Conservation (phyloP, 1,140 invertebrate genomes). For the Capitella teleta region DNA sequence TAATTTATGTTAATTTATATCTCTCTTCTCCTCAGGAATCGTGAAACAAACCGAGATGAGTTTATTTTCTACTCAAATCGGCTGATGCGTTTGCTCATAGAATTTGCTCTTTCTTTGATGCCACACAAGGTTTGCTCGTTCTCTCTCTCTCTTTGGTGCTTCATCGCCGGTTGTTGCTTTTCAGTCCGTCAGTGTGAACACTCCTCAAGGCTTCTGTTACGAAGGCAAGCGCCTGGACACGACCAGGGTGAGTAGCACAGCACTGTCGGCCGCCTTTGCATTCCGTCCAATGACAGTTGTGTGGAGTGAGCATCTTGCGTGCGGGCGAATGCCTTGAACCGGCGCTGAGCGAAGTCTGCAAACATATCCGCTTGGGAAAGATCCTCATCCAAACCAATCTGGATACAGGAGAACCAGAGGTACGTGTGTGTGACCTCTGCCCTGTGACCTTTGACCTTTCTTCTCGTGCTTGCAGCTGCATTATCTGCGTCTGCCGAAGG, state of each 20-base stretch:
- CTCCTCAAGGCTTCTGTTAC: constrained; percentile 75
- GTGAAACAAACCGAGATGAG: constrained; percentile 88
- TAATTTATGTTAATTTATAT: too few species aligned
- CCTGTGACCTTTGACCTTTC: not conserved
- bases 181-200: constrained; percentile 66
- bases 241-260: constrained; percentile 48
- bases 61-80: constrained; percentile 99
- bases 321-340: constrained; percentile 97
- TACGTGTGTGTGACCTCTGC: constrained; percentile 10
- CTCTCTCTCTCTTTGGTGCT: not conserved
- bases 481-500: constrained; percentile 89
- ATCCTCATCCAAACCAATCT: constrained; percentile 97
- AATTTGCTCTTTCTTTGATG: constrained; percentile 83
- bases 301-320: constrained; percentile 88
- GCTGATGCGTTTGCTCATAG: constrained; percentile 88
- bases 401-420: constrained; percentile 59
- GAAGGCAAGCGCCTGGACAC: constrained; percentile 70
- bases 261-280: not conserved
- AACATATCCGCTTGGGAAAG: constrained; percentile 94
- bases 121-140: constrained; percentile 61
- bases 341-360: constrained; percentile 91
- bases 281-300: constrained; percentile 51
- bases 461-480: constrained; percentile 58
- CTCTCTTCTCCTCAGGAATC: too few species aligned
- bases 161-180: not conserved